Evolutionary conservation across 2,797 vertebrate genomes (phyloP), one percentile per base, ranked within the genome.

Genomic region (Cacajao melanocephalus): DNA sequence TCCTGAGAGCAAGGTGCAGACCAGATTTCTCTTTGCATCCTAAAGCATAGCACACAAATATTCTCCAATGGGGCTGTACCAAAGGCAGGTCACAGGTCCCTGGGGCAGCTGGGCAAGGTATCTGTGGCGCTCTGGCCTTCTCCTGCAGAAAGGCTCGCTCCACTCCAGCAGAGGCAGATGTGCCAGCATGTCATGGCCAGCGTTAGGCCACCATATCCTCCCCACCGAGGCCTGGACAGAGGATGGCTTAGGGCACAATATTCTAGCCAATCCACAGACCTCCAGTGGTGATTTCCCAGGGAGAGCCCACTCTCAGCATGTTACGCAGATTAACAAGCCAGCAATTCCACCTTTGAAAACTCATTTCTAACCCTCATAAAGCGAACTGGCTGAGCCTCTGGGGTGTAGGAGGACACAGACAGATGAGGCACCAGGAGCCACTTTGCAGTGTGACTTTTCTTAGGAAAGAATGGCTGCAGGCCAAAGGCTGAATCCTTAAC

Each of bases 161-260:
- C 1, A 13, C 67, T 41, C 24, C 0, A 13, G 26, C 13, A 7
- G 28, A 52, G 0, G 6, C 14, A 4, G 48, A 33, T 4, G 12
- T 19, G 33, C 58, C n/a, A 70, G n/a, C 55, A 64, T 17, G 2
- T 52, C 17, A 0, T 1, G 4, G 41, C 7, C 94, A 64, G 39
- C 19, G 22, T 6, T 13, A 10, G 70, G 20, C 14, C 52, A 13
- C 22, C 17, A 30, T 7, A 39, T 39, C 64, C 13, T 82, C 48
- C 24, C 33, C 15, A 19, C 55, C 13, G 44, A 44, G 50, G 36
- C 8, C 36, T 5, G 2, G 39, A 50, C 5, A 14, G 50, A 61
- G n/a, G 82, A 46, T 1, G 3, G 52, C 61, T 33, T 4, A 11
- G 8, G 28, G 13, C 17, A 14, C 6, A 12, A 33, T 9, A 17